Evolutionary conservation across 2,888 invertebrate genomes (phyloP).

Genomic region (Cosmorhoe ocellata): DNA sequence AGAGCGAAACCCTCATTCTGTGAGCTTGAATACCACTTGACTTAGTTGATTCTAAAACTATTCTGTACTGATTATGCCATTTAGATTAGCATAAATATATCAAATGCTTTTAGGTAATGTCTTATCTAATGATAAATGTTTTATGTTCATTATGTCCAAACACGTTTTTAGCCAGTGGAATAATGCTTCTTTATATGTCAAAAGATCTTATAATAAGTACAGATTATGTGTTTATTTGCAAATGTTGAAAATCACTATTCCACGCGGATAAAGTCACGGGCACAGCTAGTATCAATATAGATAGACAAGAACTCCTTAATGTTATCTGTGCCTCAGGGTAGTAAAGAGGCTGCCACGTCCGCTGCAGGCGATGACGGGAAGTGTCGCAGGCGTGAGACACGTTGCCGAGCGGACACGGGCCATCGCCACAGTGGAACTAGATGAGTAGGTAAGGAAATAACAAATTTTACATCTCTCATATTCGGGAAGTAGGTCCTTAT

Average conservation of each 20-base stretch:
- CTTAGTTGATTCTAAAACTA: constrained; percentile 10
- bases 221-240: too few species aligned
- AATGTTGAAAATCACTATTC: too few species aligned
- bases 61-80: constrained; percentile 20
- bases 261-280: too few species aligned
- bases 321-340: constrained; percentile 17
- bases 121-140: constrained; percentile 32
- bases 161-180: constrained; percentile 25
- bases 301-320: too few species aligned
- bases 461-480: too few species aligned
- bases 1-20: not conserved
- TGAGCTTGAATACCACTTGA: not conserved
- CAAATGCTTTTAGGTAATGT: not conserved
- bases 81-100: constrained; percentile 28
- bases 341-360: constrained; percentile 27
- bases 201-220: not conserved
- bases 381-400: constrained; percentile 30
- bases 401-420: constrained; percentile 21
- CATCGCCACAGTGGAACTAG: constrained; percentile 5
- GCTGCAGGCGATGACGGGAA: constrained; percentile 31
- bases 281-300: too few species aligned
- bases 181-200: constrained; percentile 24
- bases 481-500: too few species aligned
- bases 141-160: constrained; percentile 23
- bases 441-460: constrained; percentile 3